Evolutionary conservation across 2,797 vertebrate species (phyloP).

Genomic region (Scolopax rusticola): DNA sequence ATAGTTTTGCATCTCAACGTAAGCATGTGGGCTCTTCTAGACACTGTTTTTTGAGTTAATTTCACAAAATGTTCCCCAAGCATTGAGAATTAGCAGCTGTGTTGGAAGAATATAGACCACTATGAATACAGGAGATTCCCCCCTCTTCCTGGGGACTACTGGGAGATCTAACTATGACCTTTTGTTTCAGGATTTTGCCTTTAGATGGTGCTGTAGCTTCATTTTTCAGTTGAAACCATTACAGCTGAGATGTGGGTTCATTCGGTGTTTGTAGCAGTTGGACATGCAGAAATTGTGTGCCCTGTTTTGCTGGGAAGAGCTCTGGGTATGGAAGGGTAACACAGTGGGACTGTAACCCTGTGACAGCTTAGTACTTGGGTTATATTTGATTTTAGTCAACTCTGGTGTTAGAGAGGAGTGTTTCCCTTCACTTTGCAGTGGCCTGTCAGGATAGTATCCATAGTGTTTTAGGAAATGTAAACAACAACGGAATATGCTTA

Average conservation of each 20-base stretch:
- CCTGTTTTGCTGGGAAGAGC: neutral
- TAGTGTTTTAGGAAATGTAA: neutral
- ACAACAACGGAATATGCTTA: neutral
- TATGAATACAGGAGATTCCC: neutral
- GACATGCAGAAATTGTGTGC: neutral
- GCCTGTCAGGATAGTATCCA: neutral
- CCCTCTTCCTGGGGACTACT: rapidly evolving
- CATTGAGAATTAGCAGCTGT: neutral
- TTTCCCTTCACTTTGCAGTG: neutral
- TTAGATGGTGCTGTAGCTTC: slow-evolving; percentile 53
- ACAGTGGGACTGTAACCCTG: neutral
- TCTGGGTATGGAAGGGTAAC: neutral
- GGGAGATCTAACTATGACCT: neutral
- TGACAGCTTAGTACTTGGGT: neutral
- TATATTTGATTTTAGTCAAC: neutral
- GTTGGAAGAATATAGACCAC: neutral
- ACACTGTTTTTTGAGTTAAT: neutral
- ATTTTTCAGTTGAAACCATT: neutral
- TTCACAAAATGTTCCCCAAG: neutral
- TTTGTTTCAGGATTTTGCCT: slow-evolving; percentile 1
- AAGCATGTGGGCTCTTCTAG: neutral
- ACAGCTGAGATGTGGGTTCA: neutral
- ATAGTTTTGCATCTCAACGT: neutral
- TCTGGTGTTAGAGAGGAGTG: neutral
- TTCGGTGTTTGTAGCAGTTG: neutral